phyloP scores from a whole-genome alignment of 2,113 vertebrate species.

The cattle (Bos taurus) region ARS-UCD2.0 NC_037338.1:93427001-93427500 shows the following conservation, averaged over 20 bases:
- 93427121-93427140: neutral
- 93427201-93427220: neutral
- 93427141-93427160: neutral
- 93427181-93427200: neutral
- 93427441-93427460: too few species aligned
- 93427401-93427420: too few species aligned
- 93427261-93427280: neutral
- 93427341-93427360: too few species aligned
- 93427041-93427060: neutral
- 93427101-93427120: neutral
- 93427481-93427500: too few species aligned
- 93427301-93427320: neutral
- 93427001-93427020: neutral
- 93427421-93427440: too few species aligned
- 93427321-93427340: too few species aligned
- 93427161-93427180: neutral
- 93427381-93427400: too few species aligned
- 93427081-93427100: neutral
- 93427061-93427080: neutral
- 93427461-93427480: too few species aligned
- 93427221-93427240: neutral
- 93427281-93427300: neutral
- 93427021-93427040: neutral
- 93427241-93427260: neutral
- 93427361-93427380: too few species aligned